Evolutionary conservation across 2,797 vertebrate genomes (phyloP).

Genomic region (Premnoplex brunnescens): DNA sequence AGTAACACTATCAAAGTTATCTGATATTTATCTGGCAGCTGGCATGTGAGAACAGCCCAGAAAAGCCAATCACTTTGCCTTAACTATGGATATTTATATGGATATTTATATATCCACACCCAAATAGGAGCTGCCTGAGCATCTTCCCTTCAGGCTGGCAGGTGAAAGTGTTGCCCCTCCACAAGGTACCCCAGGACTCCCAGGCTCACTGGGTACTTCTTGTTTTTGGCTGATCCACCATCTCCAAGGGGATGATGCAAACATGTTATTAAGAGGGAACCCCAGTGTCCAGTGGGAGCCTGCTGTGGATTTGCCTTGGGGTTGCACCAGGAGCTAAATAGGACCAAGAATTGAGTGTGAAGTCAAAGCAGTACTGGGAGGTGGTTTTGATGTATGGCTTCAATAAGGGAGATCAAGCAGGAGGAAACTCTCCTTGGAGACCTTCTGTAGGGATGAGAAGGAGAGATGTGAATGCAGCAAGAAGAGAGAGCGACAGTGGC

Average conservation of each 20-base stretch:
- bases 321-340: not conserved
- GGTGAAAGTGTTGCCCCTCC: accelerated
- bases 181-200: not conserved
- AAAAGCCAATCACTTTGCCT: not conserved
- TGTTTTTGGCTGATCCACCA: not conserved
- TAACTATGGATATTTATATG: not conserved
- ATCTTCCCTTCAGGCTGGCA: not conserved
- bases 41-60: not conserved
- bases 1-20: not conserved
- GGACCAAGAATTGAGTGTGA: not conserved
- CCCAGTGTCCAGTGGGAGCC: not conserved
- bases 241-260: not conserved
- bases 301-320: not conserved
- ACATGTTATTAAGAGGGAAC: not conserved
- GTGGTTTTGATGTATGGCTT: not conserved
- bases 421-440: not conserved
- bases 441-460: not conserved
- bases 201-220: not conserved
- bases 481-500: not conserved
- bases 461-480: not conserved
- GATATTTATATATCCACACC: not conserved
- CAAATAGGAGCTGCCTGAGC: not conserved
- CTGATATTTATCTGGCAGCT: not conserved
- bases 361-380: not conserved
- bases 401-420: not conserved